A percentile compares a stretch with the other conserved stretches of the same genome.
Evolutionary conservation across 2,888 invertebrate species (phyloP).

Genomic region (Carcina quercana): DNA sequence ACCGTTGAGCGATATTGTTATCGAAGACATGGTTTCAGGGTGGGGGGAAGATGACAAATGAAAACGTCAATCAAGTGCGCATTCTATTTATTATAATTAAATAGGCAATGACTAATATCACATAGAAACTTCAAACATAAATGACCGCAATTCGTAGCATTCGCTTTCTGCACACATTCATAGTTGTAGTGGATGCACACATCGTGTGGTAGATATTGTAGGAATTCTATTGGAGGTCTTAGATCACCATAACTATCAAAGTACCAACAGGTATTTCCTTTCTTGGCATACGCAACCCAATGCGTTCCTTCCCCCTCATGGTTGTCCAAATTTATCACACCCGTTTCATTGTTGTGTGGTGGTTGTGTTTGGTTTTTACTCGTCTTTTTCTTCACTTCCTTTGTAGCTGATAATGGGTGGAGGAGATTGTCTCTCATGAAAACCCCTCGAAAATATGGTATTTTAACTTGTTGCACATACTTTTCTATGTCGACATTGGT

Average conservation of each 20-base stretch:
- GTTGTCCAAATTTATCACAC: slow-evolving; percentile 24
- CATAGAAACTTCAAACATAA: slow-evolving; percentile 6
- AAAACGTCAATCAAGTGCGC: too few relatives aligned
- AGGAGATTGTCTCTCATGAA: slow-evolving; percentile 18
- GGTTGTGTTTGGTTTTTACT: too few relatives aligned
- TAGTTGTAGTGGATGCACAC: slow-evolving; percentile 3
- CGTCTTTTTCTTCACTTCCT: too few relatives aligned
- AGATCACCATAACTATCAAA: slow-evolving; percentile 39
- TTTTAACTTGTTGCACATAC: slow-evolving; percentile 4
- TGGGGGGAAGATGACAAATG: background rate
- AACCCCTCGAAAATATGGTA: slow-evolving; percentile 15
- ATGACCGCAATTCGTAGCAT: slow-evolving; percentile 5
- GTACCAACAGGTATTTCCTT: slow-evolving; percentile 24
- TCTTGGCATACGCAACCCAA: slow-evolving; percentile 35
- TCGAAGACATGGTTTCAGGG: background rate
- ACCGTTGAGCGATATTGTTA: slow-evolving; percentile 1
- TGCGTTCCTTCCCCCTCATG: slow-evolving; percentile 25
- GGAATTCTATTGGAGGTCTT: slow-evolving; percentile 24
- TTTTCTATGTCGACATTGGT: slow-evolving; percentile 9
- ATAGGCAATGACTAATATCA: background rate
- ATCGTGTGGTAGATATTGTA: slow-evolving; percentile 18
- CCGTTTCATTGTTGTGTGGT: slow-evolving; percentile 17
- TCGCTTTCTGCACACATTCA: slow-evolving; percentile 1
- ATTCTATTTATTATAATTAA: slow-evolving; percentile 1
- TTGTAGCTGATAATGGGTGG: too few relatives aligned